These are phyloP conservation scores for Dolomedes plantarius DNA, from an alignment of 2,888 invertebrate genomes.

Conservation along the genomic window DNA sequence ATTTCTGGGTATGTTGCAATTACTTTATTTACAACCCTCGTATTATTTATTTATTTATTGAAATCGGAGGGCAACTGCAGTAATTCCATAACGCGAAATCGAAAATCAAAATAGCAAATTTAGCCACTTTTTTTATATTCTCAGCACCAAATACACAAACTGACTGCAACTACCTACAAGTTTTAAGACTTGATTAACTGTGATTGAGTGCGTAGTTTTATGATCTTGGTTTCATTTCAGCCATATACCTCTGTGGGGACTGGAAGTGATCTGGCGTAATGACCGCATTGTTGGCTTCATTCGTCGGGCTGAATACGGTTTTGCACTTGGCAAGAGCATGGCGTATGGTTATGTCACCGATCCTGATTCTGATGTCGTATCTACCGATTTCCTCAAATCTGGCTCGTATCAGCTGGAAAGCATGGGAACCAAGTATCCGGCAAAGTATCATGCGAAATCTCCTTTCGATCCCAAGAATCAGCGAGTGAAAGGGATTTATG, in stretches of 20 bases:
- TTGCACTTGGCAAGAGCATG: conserved; percentile 80
- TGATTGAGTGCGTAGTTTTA: no score
- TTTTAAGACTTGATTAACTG: no score
- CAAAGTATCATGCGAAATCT: conserved; percentile 83
- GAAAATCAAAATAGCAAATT: no score
- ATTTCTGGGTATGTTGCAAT: no score
- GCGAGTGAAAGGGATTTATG: conserved; percentile 82
- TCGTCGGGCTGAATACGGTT: conserved; percentile 88
- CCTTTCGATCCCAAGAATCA: conserved; percentile 89
- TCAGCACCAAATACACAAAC: no score
- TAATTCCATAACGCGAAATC: no score
- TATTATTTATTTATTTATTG: no score
- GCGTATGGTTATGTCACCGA: conserved; percentile 81
- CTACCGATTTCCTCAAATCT: conserved; percentile 82
- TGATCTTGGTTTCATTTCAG: conserved; percentile 74
- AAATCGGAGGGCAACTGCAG: no score
- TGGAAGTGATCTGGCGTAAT: conserved; percentile 85
- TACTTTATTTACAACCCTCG: no score
- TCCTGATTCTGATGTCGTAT: conserved; percentile 78
- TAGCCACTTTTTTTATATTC: no score
- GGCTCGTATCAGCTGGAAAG: conserved; percentile 89
- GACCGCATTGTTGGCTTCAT: conserved; percentile 86
- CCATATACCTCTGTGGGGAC: conserved; percentile 86
- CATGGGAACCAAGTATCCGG: conserved; percentile 85
- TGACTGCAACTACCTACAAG: no score